Base-by-base conservation (phyloP, 2,113 vertebrate species). In the Coregonus clupeaformis region DNA sequence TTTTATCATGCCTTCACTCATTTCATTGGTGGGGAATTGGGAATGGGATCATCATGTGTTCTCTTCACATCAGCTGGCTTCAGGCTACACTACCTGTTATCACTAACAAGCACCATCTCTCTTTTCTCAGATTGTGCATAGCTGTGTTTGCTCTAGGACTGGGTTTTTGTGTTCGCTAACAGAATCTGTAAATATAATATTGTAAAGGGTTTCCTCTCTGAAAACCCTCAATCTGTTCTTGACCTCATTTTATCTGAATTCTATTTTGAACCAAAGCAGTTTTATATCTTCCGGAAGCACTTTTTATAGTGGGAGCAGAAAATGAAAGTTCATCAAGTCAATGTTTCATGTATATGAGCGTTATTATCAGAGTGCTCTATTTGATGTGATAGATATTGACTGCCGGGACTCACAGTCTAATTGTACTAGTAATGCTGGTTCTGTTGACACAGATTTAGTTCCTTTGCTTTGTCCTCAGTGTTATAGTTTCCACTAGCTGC, bases 361-460 rank as follows among this genome's bases (percentile, higher is more conserved):
- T 22, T 60, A 11, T 24, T 60, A 5, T 60, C 57, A 60, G 57
- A 11, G 57, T 60, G 6, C 57, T 60, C 57, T 60, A 22, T 60
- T n/a, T 22, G 6, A 60, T 22, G 5, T 22, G 20, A 60, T 60
- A 9, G 18, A 60, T 60, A 11, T 60, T 60, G 2, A 60, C n/a
- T 60, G 52, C 20, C 2, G 6, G 57, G 18, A 22, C 57, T 60
- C 57, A 7, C n/a, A 16, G n/a, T 60, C 57, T 36, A 36, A 6
- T 24, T 68, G 59, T 25, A 12, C 60, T 45, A 16, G 71, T 63
- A 24, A 27, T 27, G 42, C 62, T 42, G 57, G 27, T 32, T 36
- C 6, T 18, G 60, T 73, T 73, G 45, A 36, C 32, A 45, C n/a
- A 64, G 57, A 16, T 72, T 72, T 24, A 6, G 13, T 36, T 73